Conservation (phyloP, 2,888 invertebrate species). For the Rhodophaea formosa region DNA sequence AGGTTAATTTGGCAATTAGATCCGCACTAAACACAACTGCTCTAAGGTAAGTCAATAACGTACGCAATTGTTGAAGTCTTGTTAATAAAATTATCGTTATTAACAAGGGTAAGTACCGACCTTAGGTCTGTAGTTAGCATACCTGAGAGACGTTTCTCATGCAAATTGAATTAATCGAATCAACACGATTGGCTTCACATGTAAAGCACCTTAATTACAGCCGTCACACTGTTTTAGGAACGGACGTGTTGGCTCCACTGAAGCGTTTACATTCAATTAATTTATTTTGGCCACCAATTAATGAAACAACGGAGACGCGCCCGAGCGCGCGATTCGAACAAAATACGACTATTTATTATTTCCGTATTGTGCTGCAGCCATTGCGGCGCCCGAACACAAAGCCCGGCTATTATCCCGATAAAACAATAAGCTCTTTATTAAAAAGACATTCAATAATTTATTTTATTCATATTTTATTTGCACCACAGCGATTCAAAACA, state of each 20-base stretch:
- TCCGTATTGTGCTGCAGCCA: slow-evolving; percentile 62
- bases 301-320: slow-evolving; percentile 69
- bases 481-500: slow-evolving; percentile 56
- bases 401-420: slow-evolving; percentile 67
- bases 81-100: too few relatives aligned
- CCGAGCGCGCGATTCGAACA: slow-evolving; percentile 70
- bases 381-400: slow-evolving; percentile 70
- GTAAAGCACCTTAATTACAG: slow-evolving; percentile 46
- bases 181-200: slow-evolving; percentile 49
- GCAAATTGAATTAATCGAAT: slow-evolving; percentile 40
- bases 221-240: slow-evolving; percentile 68
- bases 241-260: slow-evolving; percentile 63
- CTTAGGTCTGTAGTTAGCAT: neutral
- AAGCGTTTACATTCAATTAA: slow-evolving; percentile 76
- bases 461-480: slow-evolving; percentile 77
- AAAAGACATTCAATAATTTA: slow-evolving; percentile 80
- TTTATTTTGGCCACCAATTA: slow-evolving; percentile 74
- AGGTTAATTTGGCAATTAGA: too few relatives aligned
- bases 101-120: too few relatives aligned
- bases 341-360: slow-evolving; percentile 80
- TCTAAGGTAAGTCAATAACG: too few relatives aligned
- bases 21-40: too few relatives aligned
- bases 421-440: slow-evolving; percentile 79
- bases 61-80: too few relatives aligned
- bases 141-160: neutral